Evolutionary conservation across 2,797 vertebrate species (phyloP).

Genomic region (Molossus alvarezi): DNA sequence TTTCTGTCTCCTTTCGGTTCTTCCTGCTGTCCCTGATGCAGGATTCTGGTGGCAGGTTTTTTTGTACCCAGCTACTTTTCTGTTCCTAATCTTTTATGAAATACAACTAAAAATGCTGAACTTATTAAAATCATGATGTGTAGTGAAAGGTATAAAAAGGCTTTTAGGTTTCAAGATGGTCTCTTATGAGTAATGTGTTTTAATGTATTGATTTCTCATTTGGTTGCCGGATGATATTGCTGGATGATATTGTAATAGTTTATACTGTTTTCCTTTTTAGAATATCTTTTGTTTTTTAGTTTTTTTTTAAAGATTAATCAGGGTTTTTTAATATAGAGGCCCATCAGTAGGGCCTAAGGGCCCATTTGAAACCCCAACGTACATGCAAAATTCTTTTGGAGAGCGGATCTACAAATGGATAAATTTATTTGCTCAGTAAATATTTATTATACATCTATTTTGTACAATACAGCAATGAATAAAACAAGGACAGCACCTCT

Average conservation of each 20-base stretch:
- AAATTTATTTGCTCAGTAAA: background rate
- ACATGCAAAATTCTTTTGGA: slow-evolving; percentile 27
- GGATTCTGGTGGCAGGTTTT: background rate
- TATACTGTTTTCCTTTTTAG: slow-evolving; percentile 43
- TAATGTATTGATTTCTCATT: slow-evolving; percentile 57
- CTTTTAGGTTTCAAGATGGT: slow-evolving; percentile 32
- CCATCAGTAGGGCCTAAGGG: background rate
- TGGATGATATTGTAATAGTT: slow-evolving; percentile 44
- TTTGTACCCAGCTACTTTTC: slow-evolving; percentile 17
- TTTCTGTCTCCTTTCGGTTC: background rate
- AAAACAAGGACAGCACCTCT: background rate
- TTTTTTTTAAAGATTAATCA: background rate
- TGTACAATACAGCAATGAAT: background rate
- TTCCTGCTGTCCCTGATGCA: background rate
- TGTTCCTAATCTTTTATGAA: slow-evolving; percentile 58
- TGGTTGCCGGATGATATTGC: background rate
- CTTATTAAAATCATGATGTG: slow-evolving; percentile 43
- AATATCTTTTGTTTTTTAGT: slow-evolving; percentile 50
- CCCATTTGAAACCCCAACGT: background rate
- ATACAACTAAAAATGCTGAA: slow-evolving; percentile 37
- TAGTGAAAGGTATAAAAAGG: background rate
- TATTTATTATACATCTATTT: slow-evolving; percentile 6
- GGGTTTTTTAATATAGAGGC: slow-evolving; percentile 35
- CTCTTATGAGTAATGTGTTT: background rate
- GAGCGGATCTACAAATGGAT: background rate